Evolutionary conservation across 2,113 vertebrate species (phyloP).

Genomic region (Tursiops truncatus): DNA sequence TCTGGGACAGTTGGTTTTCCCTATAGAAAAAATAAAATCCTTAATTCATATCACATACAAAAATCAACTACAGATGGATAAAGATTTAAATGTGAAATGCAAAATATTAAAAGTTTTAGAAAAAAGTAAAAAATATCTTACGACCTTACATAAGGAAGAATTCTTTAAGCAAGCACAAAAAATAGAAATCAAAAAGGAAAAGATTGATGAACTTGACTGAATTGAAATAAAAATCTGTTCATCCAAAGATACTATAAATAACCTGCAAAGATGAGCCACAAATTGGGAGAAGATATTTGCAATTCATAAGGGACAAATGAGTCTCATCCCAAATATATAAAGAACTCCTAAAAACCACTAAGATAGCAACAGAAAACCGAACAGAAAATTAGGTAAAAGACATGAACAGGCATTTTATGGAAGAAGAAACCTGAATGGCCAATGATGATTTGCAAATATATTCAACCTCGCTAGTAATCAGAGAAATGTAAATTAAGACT

Average conservation of each 20-base stretch:
- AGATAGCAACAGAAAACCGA: conserved; percentile 66
- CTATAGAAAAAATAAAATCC: not conserved
- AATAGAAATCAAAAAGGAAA: conserved; percentile 45
- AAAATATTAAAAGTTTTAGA: conserved; percentile 32
- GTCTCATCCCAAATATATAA: conserved; percentile 75
- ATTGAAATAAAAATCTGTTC: conserved; percentile 64
- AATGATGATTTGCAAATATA: conserved; percentile 64
- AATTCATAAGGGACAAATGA: conserved; percentile 70
- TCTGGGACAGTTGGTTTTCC: not conserved
- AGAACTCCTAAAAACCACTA: conserved; percentile 76
- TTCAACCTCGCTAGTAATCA: conserved; percentile 72
- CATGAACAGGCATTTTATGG: conserved; percentile 64
- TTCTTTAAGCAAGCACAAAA: conserved; percentile 48
- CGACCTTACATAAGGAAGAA: not conserved
- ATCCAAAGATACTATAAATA: conserved; percentile 68
- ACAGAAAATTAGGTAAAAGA: conserved; percentile 71
- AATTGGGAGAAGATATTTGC: conserved; percentile 66
- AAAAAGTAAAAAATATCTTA: not conserved
- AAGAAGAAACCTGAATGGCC: conserved; percentile 70
- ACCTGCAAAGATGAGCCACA: conserved; percentile 42
- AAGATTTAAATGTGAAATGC: conserved; percentile 31
- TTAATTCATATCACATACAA: not conserved
- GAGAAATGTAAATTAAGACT: conserved; percentile 68
- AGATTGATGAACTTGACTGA: conserved; percentile 36
- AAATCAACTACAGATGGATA: conserved; percentile 2